These are phyloP conservation scores for Lacerta agilis DNA, from an alignment of 2,797 vertebrate species.

Conservation along the genomic window DNA sequence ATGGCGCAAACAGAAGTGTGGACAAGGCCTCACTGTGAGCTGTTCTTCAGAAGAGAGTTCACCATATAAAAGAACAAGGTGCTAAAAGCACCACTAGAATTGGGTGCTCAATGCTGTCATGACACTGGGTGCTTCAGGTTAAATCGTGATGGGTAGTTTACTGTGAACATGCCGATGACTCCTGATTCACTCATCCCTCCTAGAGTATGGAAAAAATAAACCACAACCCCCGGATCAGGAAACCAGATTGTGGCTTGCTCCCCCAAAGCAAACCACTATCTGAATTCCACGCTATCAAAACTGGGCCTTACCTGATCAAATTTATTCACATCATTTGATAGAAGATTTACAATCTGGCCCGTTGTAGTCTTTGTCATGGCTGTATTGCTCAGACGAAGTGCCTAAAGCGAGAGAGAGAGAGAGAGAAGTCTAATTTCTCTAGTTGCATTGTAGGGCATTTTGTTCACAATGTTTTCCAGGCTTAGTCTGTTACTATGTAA, in stretches of 20 bases:
- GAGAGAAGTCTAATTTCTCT: not conserved
- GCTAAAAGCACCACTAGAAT: too few species aligned
- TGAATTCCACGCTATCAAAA: not conserved
- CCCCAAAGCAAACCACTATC: too few species aligned
- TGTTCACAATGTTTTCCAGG: not conserved
- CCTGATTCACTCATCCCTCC: not conserved
- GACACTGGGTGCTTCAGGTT: not conserved
- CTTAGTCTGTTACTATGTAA: not conserved
- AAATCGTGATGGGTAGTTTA: not conserved
- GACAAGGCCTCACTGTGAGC: too few species aligned
- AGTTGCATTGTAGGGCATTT: not conserved
- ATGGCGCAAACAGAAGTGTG: too few species aligned
- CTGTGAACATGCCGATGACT: not conserved
- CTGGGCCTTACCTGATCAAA: constrained; percentile 88
- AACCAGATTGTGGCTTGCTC: too few species aligned
- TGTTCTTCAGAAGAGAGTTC: not conserved
- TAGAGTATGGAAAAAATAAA: not conserved
- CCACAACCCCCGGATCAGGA: not conserved
- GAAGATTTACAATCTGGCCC: constrained; percentile 94
- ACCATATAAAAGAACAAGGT: not conserved
- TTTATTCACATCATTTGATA: constrained; percentile 95
- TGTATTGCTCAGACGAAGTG: constrained; percentile 86
- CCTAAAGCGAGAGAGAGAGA: constrained; percentile 70
- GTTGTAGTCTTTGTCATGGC: constrained; percentile 94
- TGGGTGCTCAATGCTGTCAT: not conserved